Base-by-base conservation (phyloP, 2,113 vertebrate species). In the Holacanthus passer region DNA sequence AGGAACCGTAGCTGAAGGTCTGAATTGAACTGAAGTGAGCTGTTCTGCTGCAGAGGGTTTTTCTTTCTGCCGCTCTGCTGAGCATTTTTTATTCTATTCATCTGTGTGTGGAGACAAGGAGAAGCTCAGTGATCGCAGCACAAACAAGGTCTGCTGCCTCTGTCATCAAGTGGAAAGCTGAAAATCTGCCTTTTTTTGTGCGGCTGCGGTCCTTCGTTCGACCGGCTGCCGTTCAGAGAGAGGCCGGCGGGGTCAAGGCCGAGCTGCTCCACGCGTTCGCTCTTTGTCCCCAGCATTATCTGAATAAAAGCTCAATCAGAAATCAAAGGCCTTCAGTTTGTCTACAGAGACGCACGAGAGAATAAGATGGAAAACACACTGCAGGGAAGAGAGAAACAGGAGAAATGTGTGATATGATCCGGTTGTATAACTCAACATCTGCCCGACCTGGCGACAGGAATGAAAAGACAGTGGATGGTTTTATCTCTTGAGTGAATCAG, bases 11-110 rank as follows among this genome's bases (percentile, higher is more conserved):
- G 52, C 55, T 59, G 52, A 75, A 82, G 81, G 37, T 62, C 24
- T 79, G 79, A 79, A 69, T 19, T 53, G 81, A 74, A 77, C 8
- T 63, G 47, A 78, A 85, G 80, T 83, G 83, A 85, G 77, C 65
- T 37, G 70, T 75, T 76, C 66, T 52, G 39, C 6, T 31, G 6
- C 22, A 35, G 59, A 56, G 43, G 64, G n/a, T 48, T 86, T 68
- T 50, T 84, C 52, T 65, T 71, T 47, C 68, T 47, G 66, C 32
- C 41, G 29, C 55, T 58, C 43, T 6, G 58, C 32, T 59, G 32
- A 70, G 64, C 56, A 12, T 81, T 77, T 87, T 39, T 52, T 27
- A 53, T 82, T 87, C 77, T n/a, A 79, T 87, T 78, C 73, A 78
- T 74, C 50, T 3, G 71, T 27, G 66, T 24, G 75, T 76, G 62